Conservation (phyloP, 1,140 invertebrate species). For the Drosophila subobscura region DNA sequence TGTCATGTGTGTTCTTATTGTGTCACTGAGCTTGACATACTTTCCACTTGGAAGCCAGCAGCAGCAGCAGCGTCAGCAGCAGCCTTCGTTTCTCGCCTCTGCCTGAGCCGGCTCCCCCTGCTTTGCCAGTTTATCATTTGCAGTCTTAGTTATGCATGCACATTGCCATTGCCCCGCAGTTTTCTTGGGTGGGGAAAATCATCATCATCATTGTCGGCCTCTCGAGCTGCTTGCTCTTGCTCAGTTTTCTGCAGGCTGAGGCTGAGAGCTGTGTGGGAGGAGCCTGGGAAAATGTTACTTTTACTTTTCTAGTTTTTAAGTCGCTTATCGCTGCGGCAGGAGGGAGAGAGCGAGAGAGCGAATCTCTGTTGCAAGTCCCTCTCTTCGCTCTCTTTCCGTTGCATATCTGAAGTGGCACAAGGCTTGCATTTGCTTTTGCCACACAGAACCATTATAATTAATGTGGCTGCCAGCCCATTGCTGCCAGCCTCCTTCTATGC, state of each 20-base stretch:
- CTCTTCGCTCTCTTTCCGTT: conserved; percentile 51
- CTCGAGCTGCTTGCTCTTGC: conserved; percentile 74
- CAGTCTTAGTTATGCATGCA: conserved; percentile 72
- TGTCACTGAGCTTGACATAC: conserved; percentile 81
- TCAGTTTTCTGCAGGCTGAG: conserved; percentile 61
- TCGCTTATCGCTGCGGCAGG: conserved; percentile 37
- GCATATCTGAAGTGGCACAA: conserved; percentile 52
- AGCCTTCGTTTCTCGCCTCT: conserved; percentile 25
- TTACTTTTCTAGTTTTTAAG: conserved; percentile 62
- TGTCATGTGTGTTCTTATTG: conserved; percentile 63
- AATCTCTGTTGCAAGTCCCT: not conserved
- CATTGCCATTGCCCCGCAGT: not conserved
- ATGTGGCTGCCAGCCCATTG: not conserved
- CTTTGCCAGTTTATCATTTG: conserved; percentile 76
- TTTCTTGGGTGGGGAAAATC: not conserved
- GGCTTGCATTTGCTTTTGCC: conserved; percentile 14
- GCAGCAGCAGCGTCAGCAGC: conserved; percentile 18
- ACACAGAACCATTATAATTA: conserved; percentile 34
- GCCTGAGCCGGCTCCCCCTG: conserved; percentile 1
- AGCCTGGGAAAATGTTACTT: no score
- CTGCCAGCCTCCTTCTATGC: not conserved
- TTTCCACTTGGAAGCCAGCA: conserved; percentile 64
- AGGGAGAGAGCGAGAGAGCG: not conserved
- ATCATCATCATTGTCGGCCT: conserved; percentile 48
- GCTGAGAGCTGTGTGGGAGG: conserved; percentile 35